Percentiles rank a stretch among this genome's conserved stretches.
phyloP scores from a whole-genome alignment of 2,113 vertebrate genomes.

The Polypterus senegalus region DNA sequence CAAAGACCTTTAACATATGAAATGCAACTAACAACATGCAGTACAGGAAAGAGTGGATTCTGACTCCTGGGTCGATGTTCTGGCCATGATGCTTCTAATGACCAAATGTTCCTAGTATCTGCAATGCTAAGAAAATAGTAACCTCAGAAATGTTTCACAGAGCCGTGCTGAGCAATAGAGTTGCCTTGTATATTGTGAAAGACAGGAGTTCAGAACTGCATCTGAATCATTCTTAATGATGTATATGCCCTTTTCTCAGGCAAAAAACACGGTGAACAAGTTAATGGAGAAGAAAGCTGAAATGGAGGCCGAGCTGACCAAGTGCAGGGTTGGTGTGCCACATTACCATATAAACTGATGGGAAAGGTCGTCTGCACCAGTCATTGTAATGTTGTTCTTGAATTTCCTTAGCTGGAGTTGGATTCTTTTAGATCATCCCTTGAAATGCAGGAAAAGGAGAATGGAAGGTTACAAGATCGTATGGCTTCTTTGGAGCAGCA shows the following conservation, averaged over 20 bases:
- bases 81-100: neutral
- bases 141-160: neutral
- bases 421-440: constrained; percentile 30
- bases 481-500: constrained; percentile 32
- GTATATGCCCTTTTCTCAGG: constrained; percentile 21
- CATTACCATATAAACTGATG: too few species aligned
- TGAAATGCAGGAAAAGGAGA: constrained; percentile 36
- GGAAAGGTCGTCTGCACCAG: too few species aligned
- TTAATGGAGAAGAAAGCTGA: constrained; percentile 30
- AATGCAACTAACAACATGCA: too few species aligned
- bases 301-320: constrained; percentile 39
- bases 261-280: constrained; percentile 29
- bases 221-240: too few species aligned
- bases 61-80: too few species aligned
- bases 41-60: too few species aligned
- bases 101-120: neutral
- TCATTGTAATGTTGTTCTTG: too few species aligned
- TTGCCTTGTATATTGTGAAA: too few species aligned
- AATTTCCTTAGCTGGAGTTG: constrained; percentile 32
- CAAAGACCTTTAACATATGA: too few species aligned
- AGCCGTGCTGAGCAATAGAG: too few species aligned
- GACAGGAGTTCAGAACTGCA: too few species aligned
- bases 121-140: neutral
- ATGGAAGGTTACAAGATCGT: constrained; percentile 32
- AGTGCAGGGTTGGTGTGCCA: constrained; percentile 34